These are phyloP conservation scores for Phymatocera aterrima DNA, from an alignment of 2,888 invertebrate genomes.

Conservation along the genomic window DNA sequence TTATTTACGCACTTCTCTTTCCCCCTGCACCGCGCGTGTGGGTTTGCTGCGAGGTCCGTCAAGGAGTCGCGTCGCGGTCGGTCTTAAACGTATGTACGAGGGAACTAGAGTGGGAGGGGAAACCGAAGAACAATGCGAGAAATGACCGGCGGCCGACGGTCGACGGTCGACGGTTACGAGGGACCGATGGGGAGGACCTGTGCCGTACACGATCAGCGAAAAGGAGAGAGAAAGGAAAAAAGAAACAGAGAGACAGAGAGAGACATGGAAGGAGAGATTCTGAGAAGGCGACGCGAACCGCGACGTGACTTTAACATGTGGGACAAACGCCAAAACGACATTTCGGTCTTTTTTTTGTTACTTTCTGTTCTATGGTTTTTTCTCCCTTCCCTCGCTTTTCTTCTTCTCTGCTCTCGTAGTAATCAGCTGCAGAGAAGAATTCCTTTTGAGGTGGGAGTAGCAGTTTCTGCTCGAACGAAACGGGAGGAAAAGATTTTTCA, in stretches of 20 bases:
- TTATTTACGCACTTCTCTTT: conserved; percentile 16
- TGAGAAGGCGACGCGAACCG: conserved; percentile 23
- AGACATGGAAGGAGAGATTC: conserved; percentile 14
- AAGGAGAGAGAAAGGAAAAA: background rate
- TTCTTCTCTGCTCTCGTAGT: conserved; percentile 1
- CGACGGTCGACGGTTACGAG: conserved; percentile 1
- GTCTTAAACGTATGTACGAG: background rate
- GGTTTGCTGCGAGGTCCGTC: background rate
- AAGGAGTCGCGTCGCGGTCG: background rate
- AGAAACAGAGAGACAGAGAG: background rate
- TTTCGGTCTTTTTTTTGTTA: background rate
- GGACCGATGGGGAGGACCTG: background rate
- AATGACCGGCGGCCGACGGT: conserved; percentile 50
- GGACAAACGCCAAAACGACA: conserved; percentile 26
- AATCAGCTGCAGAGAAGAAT: conserved; percentile 1
- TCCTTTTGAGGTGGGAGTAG: background rate
- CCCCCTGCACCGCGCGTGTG: background rate
- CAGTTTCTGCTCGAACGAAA: background rate
- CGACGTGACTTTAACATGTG: conserved; percentile 43
- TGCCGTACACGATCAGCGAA: background rate
- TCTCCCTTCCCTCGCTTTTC: background rate
- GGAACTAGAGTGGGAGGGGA: background rate
- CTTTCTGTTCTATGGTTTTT: conserved; percentile 15
- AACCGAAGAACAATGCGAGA: conserved; percentile 52
- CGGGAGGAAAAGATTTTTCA: too few species aligned